Percentiles rank a stretch among this genome's conserved stretches.
These are phyloP conservation scores for Bradypus variegatus DNA, from an alignment of 2,797 vertebrate genomes.

Conservation along the genomic window DNA sequence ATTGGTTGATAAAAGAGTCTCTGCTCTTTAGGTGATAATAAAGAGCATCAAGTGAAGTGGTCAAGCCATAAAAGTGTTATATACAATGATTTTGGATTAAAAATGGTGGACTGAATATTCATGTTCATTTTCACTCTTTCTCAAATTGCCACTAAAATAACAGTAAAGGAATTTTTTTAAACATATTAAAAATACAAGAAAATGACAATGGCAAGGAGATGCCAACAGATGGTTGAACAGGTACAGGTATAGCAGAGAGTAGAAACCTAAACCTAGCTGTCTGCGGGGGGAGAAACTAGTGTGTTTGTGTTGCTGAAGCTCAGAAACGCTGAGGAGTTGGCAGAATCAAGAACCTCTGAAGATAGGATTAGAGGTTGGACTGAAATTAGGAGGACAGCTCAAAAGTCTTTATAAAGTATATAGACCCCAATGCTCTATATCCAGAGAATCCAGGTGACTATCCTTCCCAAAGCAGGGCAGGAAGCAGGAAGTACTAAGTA, in stretches of 20 bases:
- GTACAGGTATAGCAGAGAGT: neutral
- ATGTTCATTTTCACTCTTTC: neutral
- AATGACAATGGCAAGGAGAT: neutral
- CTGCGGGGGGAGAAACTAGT: neutral
- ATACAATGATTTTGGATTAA: neutral
- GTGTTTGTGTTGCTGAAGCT: neutral
- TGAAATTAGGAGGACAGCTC: neutral
- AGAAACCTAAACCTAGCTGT: neutral
- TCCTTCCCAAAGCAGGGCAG: neutral
- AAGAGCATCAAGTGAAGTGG: neutral
- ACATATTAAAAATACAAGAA: neutral
- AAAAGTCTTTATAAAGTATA: neutral
- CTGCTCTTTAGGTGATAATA: neutral
- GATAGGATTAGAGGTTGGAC: neutral
- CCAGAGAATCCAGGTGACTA: neutral
- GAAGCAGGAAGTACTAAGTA: neutral
- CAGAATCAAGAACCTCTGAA: neutral
- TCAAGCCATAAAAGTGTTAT: neutral
- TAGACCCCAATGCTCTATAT: neutral
- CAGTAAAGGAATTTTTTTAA: neutral
- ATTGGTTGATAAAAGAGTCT: neutral
- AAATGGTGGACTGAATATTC: neutral
- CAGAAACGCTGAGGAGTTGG: neutral
- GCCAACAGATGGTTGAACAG: neutral
- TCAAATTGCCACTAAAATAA: neutral